phyloP scores from a whole-genome alignment of 1,140 invertebrate genomes.

The Camponotus floridanus region DNA sequence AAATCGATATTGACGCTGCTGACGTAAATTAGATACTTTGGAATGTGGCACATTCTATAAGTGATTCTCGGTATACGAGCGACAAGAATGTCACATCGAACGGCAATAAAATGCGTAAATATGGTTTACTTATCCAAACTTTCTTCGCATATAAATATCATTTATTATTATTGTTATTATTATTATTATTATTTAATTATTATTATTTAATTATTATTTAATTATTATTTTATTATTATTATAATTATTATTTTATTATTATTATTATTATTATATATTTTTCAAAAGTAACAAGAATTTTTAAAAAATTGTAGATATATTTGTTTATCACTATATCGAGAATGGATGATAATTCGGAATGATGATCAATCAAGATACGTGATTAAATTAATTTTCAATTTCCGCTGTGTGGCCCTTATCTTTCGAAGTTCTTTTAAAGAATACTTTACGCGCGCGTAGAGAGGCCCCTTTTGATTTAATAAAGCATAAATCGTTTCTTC shows the following conservation, averaged over 20 bases:
- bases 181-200: background rate
- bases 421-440: conserved; percentile 25
- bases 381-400: background rate
- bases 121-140: conserved; percentile 3
- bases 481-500: conserved; percentile 41
- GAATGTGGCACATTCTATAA: conserved; percentile 35
- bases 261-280: background rate
- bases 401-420: background rate
- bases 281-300: background rate
- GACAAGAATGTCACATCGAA: background rate
- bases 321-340: background rate
- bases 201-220: too few relatives aligned
- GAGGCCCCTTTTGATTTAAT: conserved; percentile 11
- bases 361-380: background rate
- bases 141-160: background rate
- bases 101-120: background rate
- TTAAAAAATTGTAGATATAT: background rate
- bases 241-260: too few relatives aligned
- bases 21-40: conserved; percentile 60
- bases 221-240: background rate
- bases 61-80: background rate
- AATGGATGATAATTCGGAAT: background rate
- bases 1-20: conserved; percentile 55
- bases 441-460: background rate
- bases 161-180: background rate